A percentile compares a stretch with the other conserved stretches of the same genome.
These are phyloP conservation scores for Chydorus sphaericus DNA, from an alignment of 2,888 invertebrate species.

Conservation along the genomic window DNA sequence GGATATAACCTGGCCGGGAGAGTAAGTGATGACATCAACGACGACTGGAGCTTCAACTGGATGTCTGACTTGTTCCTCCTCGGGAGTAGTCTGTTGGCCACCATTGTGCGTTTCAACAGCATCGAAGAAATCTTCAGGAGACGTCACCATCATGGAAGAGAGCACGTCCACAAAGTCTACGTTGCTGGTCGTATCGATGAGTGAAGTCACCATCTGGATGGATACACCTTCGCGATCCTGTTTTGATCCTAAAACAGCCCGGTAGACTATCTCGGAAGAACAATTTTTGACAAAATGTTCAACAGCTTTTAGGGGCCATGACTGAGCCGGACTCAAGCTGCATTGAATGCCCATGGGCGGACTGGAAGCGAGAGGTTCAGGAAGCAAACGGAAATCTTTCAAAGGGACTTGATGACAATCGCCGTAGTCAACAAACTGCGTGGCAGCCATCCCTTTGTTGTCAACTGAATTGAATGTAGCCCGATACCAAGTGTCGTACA, in stretches of 20 bases:
- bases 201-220: no score
- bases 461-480: background rate
- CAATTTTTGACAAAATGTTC: background rate
- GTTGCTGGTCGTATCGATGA: background rate
- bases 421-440: constrained; percentile 9
- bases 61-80: no score
- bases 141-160: background rate
- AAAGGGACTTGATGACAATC: background rate
- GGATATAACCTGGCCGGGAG: background rate
- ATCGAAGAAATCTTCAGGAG: background rate
- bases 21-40: background rate
- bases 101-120: no score
- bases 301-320: background rate
- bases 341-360: background rate
- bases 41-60: no score
- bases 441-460: background rate
- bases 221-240: background rate
- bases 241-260: background rate
- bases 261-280: background rate
- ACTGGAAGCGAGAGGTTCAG: background rate
- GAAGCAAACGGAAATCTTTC: background rate
- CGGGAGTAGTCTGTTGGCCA: background rate
- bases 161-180: background rate
- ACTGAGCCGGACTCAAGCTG: background rate
- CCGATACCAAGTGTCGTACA: background rate